Evolutionary conservation across 2,888 invertebrate species (phyloP), one percentile per base, ranked within the genome.

Genomic region (Ormyrus labotus): DNA sequence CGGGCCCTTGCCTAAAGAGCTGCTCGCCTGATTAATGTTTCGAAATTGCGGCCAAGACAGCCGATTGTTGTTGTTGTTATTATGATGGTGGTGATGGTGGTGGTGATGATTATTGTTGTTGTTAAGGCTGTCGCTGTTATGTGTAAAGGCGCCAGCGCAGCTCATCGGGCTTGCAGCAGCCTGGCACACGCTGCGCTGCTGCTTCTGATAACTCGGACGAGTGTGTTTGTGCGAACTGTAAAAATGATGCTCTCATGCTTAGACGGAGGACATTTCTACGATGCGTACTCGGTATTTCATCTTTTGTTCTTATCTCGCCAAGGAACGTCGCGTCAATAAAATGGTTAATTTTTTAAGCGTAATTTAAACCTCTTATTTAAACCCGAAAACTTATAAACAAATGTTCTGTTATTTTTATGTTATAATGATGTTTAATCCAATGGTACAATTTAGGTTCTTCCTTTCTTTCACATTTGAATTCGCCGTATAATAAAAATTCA

Each of bases 11-110:
- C 77, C 77, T 64, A 51, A 58, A 53, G 71, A 71, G n/a, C 76
- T 69, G 65, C 74, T 70, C 77, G 80, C 87, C 85, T 90, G 90
- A 90, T 90, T 91, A 87, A 90, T 87, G 85, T 90, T 90, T 88
- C 90, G 87, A 89, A 93, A 92, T 87, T 93, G 93, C 83, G 93
- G 93, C 93, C 93, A 93, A 79, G 93, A 93, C 84, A 93, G 90
- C 86, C 93, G 90, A 89, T 92, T 92, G 90, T 92, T 92, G 90
- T 91, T 92, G 85, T 92, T 92, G 88, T 91, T 91, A 85, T 91
- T 90, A 90, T 89, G 83, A 86, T 87, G 86, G 87, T 87, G 86
- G 87, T 88, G 88, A 88, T 89, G 83, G 87, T 87, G 83, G 86
- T 85, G 88, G 87, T 84, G 87, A 86, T 84, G 86, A 81, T 84